Base-by-base conservation (phyloP, 2,113 vertebrate species). In the Archocentrus centrarchus region DNA sequence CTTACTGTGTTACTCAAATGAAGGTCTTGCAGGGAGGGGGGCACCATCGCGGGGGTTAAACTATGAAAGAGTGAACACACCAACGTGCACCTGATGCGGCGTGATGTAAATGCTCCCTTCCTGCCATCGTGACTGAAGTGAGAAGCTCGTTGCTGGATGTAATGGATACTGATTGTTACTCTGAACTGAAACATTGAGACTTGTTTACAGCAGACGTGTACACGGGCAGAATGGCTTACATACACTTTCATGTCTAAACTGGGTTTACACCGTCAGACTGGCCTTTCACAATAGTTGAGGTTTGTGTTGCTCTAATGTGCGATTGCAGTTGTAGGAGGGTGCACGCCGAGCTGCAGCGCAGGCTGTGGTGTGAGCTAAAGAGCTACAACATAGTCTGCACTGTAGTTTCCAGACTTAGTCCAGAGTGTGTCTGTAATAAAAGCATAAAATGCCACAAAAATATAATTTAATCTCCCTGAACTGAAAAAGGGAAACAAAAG, bases 1-100 rank as follows among this genome's bases (percentile, higher is more conserved):
- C 41, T 13, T 14, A 44, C 13, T 13, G 11, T 11, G 8, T 11
- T 32, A 44, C 11, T 44, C 41, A 14, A 14, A 44, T 44, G 63
- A 24, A 41, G 37, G 13, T 13, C 5, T 66, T 66, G 63, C 63
- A 44, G n/a, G 27, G 4, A 70, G 27, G 30, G 0, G 3, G 9
- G 44, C 44, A 20, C 20, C 53, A 15, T 57, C n/a, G 8, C 64
- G 50, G 9, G 24, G 8, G 17, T 53, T 70, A 53, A 70, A 17
- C 1, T 53, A 17, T 17, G 0, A 53, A 70, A 11, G 44, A 50
- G 10, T 17, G 30, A 30, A 15, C 66, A 11, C 66, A 6, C 32
- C 4, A 6, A 32, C 32, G 32, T 32, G 32, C 32, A 32, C 32
- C 32, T 32, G 32, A 6, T 32, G 30, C 3, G 30, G 30, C 30